phyloP scores from a whole-genome alignment of 2,113 vertebrate genomes.

The Sinocyclocheilus rhinocerous region DNA sequence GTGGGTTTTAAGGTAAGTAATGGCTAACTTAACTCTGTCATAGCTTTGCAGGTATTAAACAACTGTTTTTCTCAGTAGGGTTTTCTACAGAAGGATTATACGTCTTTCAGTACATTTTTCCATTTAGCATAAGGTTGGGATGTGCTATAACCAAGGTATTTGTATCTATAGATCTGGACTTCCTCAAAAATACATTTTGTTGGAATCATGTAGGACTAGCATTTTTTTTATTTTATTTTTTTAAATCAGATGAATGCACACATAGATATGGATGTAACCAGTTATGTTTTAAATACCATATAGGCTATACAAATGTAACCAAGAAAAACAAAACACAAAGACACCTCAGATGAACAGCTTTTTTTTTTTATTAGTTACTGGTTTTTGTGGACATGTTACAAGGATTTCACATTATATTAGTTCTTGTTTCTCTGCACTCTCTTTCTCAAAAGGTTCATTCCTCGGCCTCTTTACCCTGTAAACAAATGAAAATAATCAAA shows the following conservation, averaged over 20 bases:
- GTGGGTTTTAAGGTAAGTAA: background rate
- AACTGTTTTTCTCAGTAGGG: background rate
- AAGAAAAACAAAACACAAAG: background rate
- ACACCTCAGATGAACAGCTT: background rate
- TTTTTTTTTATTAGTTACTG: constrained; percentile 62
- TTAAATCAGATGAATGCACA: background rate
- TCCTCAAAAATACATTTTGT: background rate
- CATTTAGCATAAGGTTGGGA: background rate
- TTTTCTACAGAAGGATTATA: background rate
- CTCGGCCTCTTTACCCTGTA: constrained; percentile 69
- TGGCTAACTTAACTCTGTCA: background rate
- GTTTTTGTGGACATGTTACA: constrained; percentile 56
- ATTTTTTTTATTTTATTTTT: background rate
- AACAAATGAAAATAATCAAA: constrained; percentile 37
- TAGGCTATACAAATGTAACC: background rate
- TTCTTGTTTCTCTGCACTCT: constrained; percentile 47
- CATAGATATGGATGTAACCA: background rate
- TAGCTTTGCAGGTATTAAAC: background rate
- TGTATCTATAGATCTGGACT: background rate
- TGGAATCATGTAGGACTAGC: background rate
- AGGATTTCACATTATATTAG: constrained; percentile 73
- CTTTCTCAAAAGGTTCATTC: constrained; percentile 51
- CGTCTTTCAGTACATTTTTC: background rate
- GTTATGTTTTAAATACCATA: too few relatives aligned
- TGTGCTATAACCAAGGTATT: background rate